Conservation (phyloP, 1,140 invertebrate species). For the Schlechtendalia chinensis region DNA sequence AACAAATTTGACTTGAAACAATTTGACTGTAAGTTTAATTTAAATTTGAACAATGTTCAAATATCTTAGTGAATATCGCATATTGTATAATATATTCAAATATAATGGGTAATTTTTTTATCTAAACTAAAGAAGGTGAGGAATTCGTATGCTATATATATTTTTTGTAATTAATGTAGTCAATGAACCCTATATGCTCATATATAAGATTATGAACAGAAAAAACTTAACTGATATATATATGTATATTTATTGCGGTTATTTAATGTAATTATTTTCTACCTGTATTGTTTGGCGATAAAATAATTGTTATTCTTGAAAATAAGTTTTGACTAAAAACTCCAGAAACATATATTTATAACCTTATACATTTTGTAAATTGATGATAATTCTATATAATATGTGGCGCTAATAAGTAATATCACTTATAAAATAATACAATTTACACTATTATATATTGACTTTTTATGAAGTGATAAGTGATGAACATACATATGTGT, state of each 20-base stretch:
- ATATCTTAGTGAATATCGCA: background rate
- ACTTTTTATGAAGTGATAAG: background rate
- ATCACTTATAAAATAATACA: background rate
- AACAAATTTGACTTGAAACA: background rate
- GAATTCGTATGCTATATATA: conserved; percentile 2
- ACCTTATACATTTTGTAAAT: background rate
- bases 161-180: conserved; percentile 25
- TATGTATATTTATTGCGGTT: background rate
- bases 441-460: background rate
- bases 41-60: conserved; percentile 16
- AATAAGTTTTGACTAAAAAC: background rate
- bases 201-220: conserved; percentile 10
- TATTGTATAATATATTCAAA: conserved; percentile 38
- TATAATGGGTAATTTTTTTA: background rate
- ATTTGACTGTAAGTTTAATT: background rate
- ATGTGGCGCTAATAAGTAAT: background rate
- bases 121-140: conserved; percentile 16
- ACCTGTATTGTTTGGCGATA: background rate
- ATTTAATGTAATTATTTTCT: background rate
- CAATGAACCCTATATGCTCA: conserved; percentile 17
- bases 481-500: background rate
- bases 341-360: background rate
- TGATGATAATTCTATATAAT: background rate
- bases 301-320: conserved; percentile 4
- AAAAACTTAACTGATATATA: conserved; percentile 9